These are phyloP conservation scores for Lucifuga dentata DNA, from an alignment of 2,113 vertebrate genomes.

Conservation along the genomic window DNA sequence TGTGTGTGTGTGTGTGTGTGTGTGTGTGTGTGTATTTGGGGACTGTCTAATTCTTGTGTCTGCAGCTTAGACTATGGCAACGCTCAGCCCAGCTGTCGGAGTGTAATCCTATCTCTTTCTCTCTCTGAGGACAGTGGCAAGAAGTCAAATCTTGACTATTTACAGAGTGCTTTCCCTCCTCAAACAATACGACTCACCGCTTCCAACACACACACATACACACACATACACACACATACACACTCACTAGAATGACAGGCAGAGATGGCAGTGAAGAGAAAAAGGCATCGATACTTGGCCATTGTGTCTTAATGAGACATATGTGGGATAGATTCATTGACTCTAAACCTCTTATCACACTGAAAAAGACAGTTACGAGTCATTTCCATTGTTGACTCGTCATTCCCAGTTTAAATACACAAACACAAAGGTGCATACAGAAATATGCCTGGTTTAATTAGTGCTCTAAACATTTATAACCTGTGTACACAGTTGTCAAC, in stretches of 20 bases:
- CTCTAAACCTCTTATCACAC: conserved; percentile 34
- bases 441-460: background rate
- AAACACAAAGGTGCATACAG: conserved; percentile 14
- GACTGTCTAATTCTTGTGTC: conserved; percentile 35
- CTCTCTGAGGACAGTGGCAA: conserved; percentile 15
- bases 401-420: background rate
- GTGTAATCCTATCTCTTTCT: conserved; percentile 32
- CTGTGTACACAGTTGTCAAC: background rate
- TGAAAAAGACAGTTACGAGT: conserved; percentile 22
- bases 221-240: conserved; percentile 5
- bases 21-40: conserved; percentile 1
- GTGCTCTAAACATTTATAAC: background rate
- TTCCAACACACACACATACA: background rate
- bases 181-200: conserved; percentile 4
- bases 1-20: background rate
- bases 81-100: conserved; percentile 48
- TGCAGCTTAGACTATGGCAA: conserved; percentile 41
- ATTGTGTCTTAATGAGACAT: conserved; percentile 63
- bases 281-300: conserved; percentile 43
- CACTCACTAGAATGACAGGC: conserved; percentile 14
- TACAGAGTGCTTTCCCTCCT: background rate
- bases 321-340: conserved; percentile 51
- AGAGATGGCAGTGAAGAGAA: conserved; percentile 27
- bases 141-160: conserved; percentile 30
- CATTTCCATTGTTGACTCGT: conserved; percentile 14